Conservation (phyloP, 1,140 invertebrate species). For the Lysiphlebus fabarum region DNA sequence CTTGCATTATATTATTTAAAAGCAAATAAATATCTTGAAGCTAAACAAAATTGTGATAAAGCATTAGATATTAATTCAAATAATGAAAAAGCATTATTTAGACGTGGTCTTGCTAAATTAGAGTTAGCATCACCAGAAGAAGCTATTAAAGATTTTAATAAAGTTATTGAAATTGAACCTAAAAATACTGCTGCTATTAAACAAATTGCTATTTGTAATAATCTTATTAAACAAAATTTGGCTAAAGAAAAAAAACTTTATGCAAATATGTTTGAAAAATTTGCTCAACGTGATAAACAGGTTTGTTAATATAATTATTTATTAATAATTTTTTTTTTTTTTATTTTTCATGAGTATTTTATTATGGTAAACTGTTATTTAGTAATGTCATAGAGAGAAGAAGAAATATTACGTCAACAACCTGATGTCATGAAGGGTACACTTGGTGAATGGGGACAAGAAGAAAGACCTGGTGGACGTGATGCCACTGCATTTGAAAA, state of each 20-base stretch:
- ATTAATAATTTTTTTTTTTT: slow-evolving; percentile 22
- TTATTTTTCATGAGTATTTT: slow-evolving; percentile 9
- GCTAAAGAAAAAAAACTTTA: slow-evolving; percentile 87
- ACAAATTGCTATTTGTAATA: slow-evolving; percentile 71
- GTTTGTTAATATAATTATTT: slow-evolving; percentile 54
- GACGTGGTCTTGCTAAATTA: slow-evolving; percentile 80
- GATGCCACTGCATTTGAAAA: slow-evolving; percentile 73
- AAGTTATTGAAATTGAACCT: slow-evolving; percentile 70
- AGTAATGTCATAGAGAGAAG: slow-evolving; percentile 62
- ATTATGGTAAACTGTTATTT: slow-evolving; percentile 38
- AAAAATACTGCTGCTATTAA: slow-evolving; percentile 80
- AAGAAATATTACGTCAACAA: slow-evolving; percentile 62
- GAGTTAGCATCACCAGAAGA: slow-evolving; percentile 72
- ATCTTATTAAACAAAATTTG: slow-evolving; percentile 72
- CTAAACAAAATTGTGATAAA: slow-evolving; percentile 67
- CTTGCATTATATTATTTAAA: slow-evolving; percentile 84
- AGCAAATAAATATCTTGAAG: slow-evolving; percentile 69
- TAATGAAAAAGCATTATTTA: slow-evolving; percentile 88
- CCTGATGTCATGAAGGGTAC: slow-evolving; percentile 68
- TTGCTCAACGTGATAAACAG: slow-evolving; percentile 76
- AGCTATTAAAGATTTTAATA: slow-evolving; percentile 78
- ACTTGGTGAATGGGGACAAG: slow-evolving; percentile 68
- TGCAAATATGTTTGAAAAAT: slow-evolving; percentile 92
- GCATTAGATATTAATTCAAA: slow-evolving; percentile 72
- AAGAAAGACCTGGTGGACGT: slow-evolving; percentile 62